Percentiles rank a stretch among this genome's conserved stretches.
Evolutionary conservation across 2,113 vertebrate genomes (phyloP).

Genomic region (Neotoma lepida): DNA sequence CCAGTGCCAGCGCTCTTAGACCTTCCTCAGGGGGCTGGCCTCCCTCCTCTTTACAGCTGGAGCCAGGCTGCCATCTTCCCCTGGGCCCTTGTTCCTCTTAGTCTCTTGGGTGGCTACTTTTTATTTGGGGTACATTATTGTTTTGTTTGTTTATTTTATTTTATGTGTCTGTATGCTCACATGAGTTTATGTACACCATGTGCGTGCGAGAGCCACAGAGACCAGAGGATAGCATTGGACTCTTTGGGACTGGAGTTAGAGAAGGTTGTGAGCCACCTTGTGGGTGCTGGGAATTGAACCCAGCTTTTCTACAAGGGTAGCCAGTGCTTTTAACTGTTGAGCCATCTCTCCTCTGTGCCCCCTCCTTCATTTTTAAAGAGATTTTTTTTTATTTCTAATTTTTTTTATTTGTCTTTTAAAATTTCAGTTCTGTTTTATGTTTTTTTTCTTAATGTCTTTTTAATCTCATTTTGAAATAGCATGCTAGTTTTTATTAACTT

Average conservation of each 20-base stretch:
- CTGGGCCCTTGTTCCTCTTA: neutral
- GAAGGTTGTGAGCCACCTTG: neutral
- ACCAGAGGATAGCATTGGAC: neutral
- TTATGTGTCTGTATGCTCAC: neutral
- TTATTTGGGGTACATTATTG: neutral
- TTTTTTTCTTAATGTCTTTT: neutral
- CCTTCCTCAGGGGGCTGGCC: neutral
- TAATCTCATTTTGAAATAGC: neutral
- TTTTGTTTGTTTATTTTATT: neutral
- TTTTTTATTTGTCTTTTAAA: neutral
- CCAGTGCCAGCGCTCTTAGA: neutral
- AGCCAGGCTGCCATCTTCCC: neutral
- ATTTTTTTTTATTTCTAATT: conserved; percentile 4
- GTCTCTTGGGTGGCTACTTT: neutral
- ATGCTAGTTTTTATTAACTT: neutral
- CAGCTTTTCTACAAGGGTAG: neutral
- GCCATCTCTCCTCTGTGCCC: neutral
- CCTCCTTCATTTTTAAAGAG: neutral
- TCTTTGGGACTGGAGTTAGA: neutral
- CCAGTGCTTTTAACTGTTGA: neutral
- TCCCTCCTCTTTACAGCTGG: neutral
- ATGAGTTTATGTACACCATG: neutral
- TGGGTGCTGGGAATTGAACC: neutral
- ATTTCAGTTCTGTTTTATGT: neutral
- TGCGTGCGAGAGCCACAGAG: neutral